These are phyloP conservation scores for Thunnus albacares DNA, from an alignment of 2,797 vertebrate species.

Conservation along the genomic window DNA sequence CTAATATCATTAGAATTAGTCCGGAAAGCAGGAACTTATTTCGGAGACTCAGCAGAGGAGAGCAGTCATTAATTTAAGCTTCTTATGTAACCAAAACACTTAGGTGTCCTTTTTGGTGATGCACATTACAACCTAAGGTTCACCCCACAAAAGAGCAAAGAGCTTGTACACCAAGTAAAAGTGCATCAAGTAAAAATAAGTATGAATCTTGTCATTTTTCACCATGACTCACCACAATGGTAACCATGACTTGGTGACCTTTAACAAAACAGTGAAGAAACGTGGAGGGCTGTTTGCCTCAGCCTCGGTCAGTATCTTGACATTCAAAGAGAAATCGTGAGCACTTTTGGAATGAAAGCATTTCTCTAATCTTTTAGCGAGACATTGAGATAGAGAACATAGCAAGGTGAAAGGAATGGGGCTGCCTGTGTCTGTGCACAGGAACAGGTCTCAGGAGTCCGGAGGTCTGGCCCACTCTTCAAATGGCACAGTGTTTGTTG, in stretches of 20 bases:
- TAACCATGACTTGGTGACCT: constrained; percentile 47
- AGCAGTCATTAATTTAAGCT: constrained; percentile 53
- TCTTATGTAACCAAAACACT: constrained; percentile 56
- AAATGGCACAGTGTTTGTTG: constrained; percentile 88
- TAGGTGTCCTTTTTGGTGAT: constrained; percentile 25
- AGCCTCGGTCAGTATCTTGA: constrained; percentile 65
- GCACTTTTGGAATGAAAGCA: constrained; percentile 81
- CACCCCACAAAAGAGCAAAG: constrained; percentile 4
- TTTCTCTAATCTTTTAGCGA: constrained; percentile 82
- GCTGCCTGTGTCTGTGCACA: constrained; percentile 75
- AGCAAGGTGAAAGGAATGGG: constrained; percentile 83
- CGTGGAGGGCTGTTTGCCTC: constrained; percentile 30
- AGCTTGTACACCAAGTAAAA: neutral
- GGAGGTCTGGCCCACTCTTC: constrained; percentile 87
- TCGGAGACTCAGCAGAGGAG: constrained; percentile 47
- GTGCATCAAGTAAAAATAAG: neutral
- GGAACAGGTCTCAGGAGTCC: constrained; percentile 84
- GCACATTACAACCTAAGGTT: constrained; percentile 22
- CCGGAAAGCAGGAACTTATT: constrained; percentile 33
- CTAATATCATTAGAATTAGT: constrained; percentile 64
- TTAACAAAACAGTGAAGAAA: constrained; percentile 44
- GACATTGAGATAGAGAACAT: constrained; percentile 82
- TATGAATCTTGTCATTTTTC: constrained; percentile 28
- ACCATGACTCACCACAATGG: constrained; percentile 17
- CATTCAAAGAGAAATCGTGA: constrained; percentile 78